A percentile compares a stretch with the other conserved stretches of the same genome.
Evolutionary conservation across 1,140 invertebrate genomes (phyloP).

Genomic region (Arion vulgaris): DNA sequence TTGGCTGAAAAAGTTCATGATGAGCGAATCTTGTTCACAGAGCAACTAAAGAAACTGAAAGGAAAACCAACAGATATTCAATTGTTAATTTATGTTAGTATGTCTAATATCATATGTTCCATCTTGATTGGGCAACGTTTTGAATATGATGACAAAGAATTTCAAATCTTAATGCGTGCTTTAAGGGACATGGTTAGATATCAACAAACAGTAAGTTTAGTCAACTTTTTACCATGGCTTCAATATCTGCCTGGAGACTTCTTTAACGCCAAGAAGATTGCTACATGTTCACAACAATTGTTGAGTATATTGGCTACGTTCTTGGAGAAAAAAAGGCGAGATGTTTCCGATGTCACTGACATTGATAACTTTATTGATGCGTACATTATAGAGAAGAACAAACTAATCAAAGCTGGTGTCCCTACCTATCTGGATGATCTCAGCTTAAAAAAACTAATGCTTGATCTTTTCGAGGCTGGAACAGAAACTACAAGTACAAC

Average conservation of each 20-base stretch:
- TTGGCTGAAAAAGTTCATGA: constrained; percentile 80
- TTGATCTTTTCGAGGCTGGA: constrained; percentile 79
- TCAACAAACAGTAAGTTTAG: not conserved
- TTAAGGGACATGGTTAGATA: constrained; percentile 24
- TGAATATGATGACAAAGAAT: constrained; percentile 69
- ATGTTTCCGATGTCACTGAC: constrained; percentile 22
- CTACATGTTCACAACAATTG: constrained; percentile 30
- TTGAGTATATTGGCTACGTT: not conserved
- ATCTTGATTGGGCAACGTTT: constrained; percentile 56
- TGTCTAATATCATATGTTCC: constrained; percentile 51
- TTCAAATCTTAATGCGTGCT: constrained; percentile 26
- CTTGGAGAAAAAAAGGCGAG: not conserved
- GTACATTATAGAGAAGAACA: constrained; percentile 42
- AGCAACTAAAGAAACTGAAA: constrained; percentile 18
- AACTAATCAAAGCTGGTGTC: constrained; percentile 4
- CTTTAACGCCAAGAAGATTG: constrained; percentile 36
- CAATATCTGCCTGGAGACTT: constrained; percentile 47
- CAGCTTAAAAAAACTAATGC: constrained; percentile 35
- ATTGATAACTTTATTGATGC: constrained; percentile 47
- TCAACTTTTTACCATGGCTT: constrained; percentile 44
- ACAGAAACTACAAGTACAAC: constrained; percentile 90
- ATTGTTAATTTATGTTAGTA: constrained; percentile 24
- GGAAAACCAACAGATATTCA: constrained; percentile 40
- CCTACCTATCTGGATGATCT: constrained; percentile 14
- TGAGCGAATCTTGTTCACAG: constrained; percentile 34